Base-by-base conservation (phyloP, 2,113 vertebrate species). In the Ascaphus truei region DNA sequence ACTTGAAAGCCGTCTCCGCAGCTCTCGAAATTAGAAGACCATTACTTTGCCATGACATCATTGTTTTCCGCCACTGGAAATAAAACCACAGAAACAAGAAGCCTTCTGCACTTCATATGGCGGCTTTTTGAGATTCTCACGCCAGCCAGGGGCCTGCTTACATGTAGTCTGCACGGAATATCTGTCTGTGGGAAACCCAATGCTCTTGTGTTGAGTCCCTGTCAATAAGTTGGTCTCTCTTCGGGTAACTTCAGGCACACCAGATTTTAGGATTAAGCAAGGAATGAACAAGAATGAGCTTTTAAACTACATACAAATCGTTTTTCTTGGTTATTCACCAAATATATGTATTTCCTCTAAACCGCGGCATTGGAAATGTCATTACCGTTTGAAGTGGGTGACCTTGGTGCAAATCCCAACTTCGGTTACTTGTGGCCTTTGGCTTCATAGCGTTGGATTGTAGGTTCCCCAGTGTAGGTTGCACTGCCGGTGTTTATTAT, bases 1-100 rank as follows among this genome's bases (percentile, higher is more conserved):
- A 71, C 67, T 52, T 71, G 33, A 71, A 71, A 71, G 67, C 9
- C 57, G 22, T 48, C 47, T 39, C n/a, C n/a, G n/a, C n/a, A n/a
- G n/a, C n/a, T n/a, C n/a, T n/a, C n/a, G n/a, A 31, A 52, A 30
- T 71, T 71, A 41, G 33, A 71, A 52, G 11, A 8, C 41, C 56
- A 61, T 37, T 60, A 27, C 45, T 61, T 48, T 60, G 18, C 16
- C 47, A 52, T 71, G 67, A 71, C 67, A 60, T 61, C 5, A 71
- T 61, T 52, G 67, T 60, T 71, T 61, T 71, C 45, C 30, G 58
- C 67, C 33, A 59, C 31, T 18, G 45, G 34, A 45, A 51, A 60
- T 51, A 31, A 39, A 30, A 29, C 23, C 23, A n/a, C 45, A n/a
- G 56, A 20, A 34, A n/a, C n/a, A 68, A 27, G 26, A 29, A 30